phyloP scores from a whole-genome alignment of 2,113 vertebrate genomes.

The Ceyx cyanopectus region DNA sequence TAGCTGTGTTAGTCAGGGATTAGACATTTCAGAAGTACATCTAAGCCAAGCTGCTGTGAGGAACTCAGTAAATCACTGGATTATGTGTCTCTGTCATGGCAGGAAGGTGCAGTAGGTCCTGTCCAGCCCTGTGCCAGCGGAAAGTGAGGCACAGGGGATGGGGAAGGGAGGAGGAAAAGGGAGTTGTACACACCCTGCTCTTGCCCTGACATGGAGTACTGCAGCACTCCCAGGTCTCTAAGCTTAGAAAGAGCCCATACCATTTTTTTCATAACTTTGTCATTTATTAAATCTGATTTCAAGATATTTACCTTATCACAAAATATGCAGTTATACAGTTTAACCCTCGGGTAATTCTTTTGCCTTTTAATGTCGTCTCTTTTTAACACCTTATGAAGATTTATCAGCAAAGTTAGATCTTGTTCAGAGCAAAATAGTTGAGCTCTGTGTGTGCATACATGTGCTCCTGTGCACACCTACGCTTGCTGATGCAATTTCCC shows the following conservation, averaged over 20 bases:
- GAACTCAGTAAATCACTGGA: neutral
- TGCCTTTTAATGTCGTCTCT: neutral
- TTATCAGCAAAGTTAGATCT: neutral
- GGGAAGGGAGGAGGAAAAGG: neutral
- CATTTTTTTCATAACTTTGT: neutral
- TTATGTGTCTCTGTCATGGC: neutral
- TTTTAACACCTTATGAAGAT: neutral
- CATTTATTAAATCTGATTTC: conserved; percentile 4
- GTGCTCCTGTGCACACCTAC: neutral
- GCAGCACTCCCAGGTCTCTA: neutral
- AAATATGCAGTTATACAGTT: neutral
- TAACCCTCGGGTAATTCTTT: neutral
- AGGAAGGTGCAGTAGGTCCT: neutral
- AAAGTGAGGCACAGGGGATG: neutral
- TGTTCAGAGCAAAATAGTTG: conserved; percentile 35
- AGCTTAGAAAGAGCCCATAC: neutral
- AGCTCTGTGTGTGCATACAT: conserved; percentile 24
- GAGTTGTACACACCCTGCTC: conserved; percentile 17
- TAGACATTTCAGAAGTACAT: neutral
- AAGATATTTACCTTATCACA: neutral
- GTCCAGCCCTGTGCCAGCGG: neutral
- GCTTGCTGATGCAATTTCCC: conserved; percentile 48
- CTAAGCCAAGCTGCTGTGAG: neutral
- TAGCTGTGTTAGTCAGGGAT: neutral
- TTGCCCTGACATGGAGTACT: conserved; percentile 48